Percentiles rank a stretch among this genome's conserved stretches.
Evolutionary conservation across 2,888 invertebrate species (phyloP).

Genomic region (Cabera pusaria): DNA sequence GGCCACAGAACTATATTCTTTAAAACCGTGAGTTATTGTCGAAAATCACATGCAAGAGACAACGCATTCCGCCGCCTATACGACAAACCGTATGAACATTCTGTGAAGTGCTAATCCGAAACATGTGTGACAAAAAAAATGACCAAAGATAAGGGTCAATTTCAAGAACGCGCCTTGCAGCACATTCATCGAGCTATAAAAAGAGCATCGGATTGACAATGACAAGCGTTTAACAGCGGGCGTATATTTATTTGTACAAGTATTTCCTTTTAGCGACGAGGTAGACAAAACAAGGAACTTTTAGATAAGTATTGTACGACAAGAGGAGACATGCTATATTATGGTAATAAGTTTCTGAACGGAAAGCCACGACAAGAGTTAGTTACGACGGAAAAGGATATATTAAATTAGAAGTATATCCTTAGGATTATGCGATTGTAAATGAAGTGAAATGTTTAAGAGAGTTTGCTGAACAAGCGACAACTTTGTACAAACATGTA

Average conservation of each 20-base stretch:
- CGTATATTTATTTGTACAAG: constrained; percentile 80
- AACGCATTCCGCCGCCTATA: constrained; percentile 33
- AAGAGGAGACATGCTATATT: constrained; percentile 59
- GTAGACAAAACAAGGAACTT: constrained; percentile 70
- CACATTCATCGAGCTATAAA: constrained; percentile 68
- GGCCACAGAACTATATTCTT: constrained; percentile 34
- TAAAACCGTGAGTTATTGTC: constrained; percentile 30
- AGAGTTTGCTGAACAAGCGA: constrained; percentile 6
- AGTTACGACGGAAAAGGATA: constrained; percentile 57
- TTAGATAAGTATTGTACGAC: constrained; percentile 73
- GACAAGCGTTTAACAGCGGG: constrained; percentile 76
- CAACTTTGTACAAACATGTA: constrained; percentile 9
- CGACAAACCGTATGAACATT: constrained; percentile 61
- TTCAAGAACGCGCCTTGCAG: constrained; percentile 71
- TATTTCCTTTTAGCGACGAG: constrained; percentile 78
- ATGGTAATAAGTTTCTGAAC: constrained; percentile 67
- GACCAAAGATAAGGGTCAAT: constrained; percentile 74
- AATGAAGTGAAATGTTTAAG: constrained; percentile 16
- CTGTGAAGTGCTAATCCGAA: constrained; percentile 79
- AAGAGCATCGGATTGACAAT: constrained; percentile 77
- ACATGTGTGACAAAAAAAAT: constrained; percentile 77
- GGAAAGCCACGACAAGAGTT: constrained; percentile 52
- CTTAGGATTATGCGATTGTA: constrained; percentile 21
- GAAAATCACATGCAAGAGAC: constrained; percentile 35
- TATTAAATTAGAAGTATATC: constrained; percentile 64